phyloP scores from a whole-genome alignment of 2,113 vertebrate species.

The Alethe diademata region DNA sequence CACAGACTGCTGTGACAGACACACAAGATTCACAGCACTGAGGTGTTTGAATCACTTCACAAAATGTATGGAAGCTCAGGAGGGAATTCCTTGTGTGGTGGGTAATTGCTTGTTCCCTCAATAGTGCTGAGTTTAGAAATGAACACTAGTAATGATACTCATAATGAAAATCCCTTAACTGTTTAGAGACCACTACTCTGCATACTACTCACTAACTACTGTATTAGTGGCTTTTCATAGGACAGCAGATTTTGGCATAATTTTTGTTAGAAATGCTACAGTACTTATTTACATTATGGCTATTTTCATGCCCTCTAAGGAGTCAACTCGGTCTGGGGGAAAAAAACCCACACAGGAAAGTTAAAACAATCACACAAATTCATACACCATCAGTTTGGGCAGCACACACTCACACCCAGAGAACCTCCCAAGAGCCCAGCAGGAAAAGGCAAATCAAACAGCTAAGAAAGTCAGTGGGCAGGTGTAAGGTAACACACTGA shows the following conservation, averaged over 20 bases:
- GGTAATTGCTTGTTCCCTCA: background rate
- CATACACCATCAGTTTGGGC: background rate
- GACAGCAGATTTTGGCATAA: background rate
- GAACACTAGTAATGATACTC: background rate
- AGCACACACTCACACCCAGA: background rate
- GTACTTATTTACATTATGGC: background rate
- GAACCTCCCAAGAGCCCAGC: background rate
- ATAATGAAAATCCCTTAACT: background rate
- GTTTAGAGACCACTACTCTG: background rate
- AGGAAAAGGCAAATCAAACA: background rate
- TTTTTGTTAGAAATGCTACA: background rate
- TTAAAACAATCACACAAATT: background rate
- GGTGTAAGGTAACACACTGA: background rate
- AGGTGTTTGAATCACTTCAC: background rate
- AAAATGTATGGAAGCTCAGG: background rate
- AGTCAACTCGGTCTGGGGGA: background rate
- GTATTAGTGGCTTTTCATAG: background rate
- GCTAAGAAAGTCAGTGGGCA: background rate
- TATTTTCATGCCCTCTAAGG: background rate
- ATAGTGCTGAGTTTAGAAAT: background rate
- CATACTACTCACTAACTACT: background rate
- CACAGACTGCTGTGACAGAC: background rate
- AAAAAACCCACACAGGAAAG: background rate
- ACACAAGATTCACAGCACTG: background rate
- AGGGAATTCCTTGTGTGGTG: background rate